Conservation (phyloP, 2,797 vertebrate genomes). For the Microcaecilia unicolor region DNA sequence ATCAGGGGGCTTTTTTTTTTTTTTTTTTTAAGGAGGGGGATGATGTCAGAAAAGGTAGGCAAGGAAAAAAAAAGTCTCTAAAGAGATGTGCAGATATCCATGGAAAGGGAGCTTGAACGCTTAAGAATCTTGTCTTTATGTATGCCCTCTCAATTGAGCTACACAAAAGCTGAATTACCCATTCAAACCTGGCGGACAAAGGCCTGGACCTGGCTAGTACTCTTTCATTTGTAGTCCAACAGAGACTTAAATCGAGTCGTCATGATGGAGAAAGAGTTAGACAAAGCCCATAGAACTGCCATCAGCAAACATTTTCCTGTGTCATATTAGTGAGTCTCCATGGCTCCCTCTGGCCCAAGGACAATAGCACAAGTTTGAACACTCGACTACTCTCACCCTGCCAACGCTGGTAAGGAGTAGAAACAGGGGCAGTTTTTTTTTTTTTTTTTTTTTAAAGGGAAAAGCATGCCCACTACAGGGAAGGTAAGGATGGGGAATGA, state of each 20-base stretch:
- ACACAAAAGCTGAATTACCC: slow-evolving; percentile 99
- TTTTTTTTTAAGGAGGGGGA: slow-evolving; percentile 31
- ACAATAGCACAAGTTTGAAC: slow-evolving; percentile 99
- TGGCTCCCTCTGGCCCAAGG: slow-evolving; percentile 90
- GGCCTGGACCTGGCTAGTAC: slow-evolving; percentile 95
- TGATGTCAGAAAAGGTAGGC: slow-evolving; percentile 79
- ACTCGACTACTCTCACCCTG: slow-evolving; percentile 99
- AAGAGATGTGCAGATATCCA: slow-evolving; percentile 93
- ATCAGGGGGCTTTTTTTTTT: slow-evolving; percentile 40
- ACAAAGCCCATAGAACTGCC: slow-evolving; percentile 99
- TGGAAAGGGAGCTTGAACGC: slow-evolving; percentile 95
- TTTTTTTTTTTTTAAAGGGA: no score
- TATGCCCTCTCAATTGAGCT: slow-evolving; percentile 99
- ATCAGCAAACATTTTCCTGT: slow-evolving; percentile 99
- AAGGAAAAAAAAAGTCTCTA: slow-evolving; percentile 62
- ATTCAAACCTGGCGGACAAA: slow-evolving; percentile 96
- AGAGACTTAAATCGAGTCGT: slow-evolving; percentile 99
- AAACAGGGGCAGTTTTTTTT: slow-evolving; percentile 92
- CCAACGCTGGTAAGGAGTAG: slow-evolving; percentile 93
- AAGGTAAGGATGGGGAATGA: slow-evolving; percentile 77
- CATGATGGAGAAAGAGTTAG: slow-evolving; percentile 98
- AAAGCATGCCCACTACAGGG: slow-evolving; percentile 77
- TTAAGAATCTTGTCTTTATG: slow-evolving; percentile 99
- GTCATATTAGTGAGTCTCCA: slow-evolving; percentile 99
- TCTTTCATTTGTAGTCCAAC: slow-evolving; percentile 99